phyloP scores from a whole-genome alignment of 2,797 vertebrate genomes.

The Coregonus ussuriensis region DNA sequence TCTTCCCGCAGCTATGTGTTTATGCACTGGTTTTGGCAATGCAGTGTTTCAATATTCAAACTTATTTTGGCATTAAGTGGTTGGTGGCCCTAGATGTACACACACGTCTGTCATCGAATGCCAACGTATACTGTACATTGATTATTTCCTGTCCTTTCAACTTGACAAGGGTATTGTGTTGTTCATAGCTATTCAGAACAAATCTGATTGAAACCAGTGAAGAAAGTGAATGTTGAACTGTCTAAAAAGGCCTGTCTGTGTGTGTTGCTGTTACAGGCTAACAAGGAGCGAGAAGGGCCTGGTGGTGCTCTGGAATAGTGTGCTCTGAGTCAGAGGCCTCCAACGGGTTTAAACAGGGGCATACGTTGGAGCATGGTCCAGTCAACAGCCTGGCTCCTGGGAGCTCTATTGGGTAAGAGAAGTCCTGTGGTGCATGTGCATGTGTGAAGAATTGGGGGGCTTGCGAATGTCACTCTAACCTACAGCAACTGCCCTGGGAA shows the following conservation, averaged over 20 bases:
- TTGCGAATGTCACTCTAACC: background rate
- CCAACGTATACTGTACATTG: background rate
- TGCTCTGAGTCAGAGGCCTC: background rate
- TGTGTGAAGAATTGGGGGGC: background rate
- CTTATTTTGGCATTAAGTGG: no score
- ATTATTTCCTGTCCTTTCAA: background rate
- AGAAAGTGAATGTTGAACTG: background rate
- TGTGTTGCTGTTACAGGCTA: background rate
- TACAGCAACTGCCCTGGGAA: background rate
- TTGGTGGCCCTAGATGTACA: no score
- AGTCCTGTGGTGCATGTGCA: background rate
- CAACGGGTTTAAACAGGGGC: background rate
- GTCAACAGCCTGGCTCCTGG: constrained; percentile 22
- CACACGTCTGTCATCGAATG: background rate
- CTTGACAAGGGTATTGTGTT: background rate
- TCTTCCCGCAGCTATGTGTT: no score
- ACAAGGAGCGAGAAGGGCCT: background rate
- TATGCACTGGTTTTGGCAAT: no score
- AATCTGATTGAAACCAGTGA: background rate
- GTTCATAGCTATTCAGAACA: background rate
- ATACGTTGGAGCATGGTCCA: constrained; percentile 35
- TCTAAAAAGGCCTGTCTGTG: background rate
- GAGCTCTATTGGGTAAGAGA: constrained; percentile 48
- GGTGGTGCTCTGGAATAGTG: background rate
- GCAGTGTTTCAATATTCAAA: no score